These are phyloP conservation scores for Lasioglossum leucozonium DNA, from an alignment of 2,888 invertebrate species.

Conservation along the genomic window DNA sequence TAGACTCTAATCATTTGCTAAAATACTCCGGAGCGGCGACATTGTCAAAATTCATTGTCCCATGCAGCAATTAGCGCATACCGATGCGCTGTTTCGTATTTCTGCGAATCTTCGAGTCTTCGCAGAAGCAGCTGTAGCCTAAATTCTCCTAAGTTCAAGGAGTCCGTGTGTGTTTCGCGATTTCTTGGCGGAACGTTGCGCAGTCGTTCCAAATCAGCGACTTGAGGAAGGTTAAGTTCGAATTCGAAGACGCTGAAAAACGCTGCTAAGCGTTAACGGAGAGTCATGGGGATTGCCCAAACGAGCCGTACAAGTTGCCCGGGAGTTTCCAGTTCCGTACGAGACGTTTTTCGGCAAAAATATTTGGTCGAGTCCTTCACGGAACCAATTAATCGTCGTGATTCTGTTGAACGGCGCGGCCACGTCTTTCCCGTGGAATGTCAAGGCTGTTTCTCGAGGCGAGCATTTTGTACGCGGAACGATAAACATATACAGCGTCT, in stretches of 20 bases:
- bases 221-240: not conserved
- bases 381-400: conserved; percentile 56
- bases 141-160: not conserved
- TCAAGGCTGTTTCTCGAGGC: conserved; percentile 64
- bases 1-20: too few species aligned
- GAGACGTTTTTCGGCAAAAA: conserved; percentile 24
- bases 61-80: not conserved
- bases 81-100: not conserved
- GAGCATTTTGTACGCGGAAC: conserved; percentile 62
- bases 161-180: not conserved
- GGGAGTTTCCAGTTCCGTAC: not conserved
- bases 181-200: not conserved
- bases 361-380: conserved; percentile 40
- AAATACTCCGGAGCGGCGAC: not conserved
- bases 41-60: not conserved
- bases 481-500: conserved; percentile 52
- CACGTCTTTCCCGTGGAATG: conserved; percentile 68
- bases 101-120: not conserved
- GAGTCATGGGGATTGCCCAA: not conserved
- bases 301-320: not conserved
- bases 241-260: not conserved
- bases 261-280: not conserved
- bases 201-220: not conserved
- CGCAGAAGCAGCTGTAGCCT: not conserved
- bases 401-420: conserved; percentile 42